phyloP scores from a whole-genome alignment of 2,113 vertebrate genomes.

The Toxostoma redivivum region DNA sequence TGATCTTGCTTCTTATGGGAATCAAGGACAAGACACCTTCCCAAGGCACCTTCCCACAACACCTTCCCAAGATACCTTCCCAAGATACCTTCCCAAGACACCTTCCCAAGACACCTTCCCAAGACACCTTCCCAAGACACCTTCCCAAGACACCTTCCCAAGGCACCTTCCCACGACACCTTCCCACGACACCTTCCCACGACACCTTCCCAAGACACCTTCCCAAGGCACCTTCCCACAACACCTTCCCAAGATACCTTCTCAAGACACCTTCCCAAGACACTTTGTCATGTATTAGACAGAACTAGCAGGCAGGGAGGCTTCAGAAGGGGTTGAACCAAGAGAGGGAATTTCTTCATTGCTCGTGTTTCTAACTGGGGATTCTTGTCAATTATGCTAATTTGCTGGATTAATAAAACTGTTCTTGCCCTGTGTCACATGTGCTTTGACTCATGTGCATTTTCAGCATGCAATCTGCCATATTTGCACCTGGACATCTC shows the following conservation, averaged over 20 bases:
- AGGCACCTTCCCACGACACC: no score
- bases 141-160: no score
- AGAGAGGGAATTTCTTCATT: background rate
- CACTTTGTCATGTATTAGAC: background rate
- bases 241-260: no score
- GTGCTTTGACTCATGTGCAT: accelerated
- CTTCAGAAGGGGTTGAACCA: background rate
- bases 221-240: no score
- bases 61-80: no score
- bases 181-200: no score
- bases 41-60: background rate
- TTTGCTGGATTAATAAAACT: background rate
- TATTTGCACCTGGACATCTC: background rate
- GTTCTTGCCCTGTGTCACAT: no score
- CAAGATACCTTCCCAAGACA: no score
- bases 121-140: no score
- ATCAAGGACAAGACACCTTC: background rate
- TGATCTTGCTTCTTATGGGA: background rate
- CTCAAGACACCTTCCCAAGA: background rate
- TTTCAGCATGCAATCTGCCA: accelerated
- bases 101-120: no score
- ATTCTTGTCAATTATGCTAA: background rate
- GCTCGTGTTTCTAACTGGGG: background rate
- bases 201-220: no score
- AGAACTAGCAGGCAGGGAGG: background rate